These are phyloP conservation scores for Odontamblyopus rebecca DNA, from an alignment of 2,797 vertebrate species.

Conservation along the genomic window DNA sequence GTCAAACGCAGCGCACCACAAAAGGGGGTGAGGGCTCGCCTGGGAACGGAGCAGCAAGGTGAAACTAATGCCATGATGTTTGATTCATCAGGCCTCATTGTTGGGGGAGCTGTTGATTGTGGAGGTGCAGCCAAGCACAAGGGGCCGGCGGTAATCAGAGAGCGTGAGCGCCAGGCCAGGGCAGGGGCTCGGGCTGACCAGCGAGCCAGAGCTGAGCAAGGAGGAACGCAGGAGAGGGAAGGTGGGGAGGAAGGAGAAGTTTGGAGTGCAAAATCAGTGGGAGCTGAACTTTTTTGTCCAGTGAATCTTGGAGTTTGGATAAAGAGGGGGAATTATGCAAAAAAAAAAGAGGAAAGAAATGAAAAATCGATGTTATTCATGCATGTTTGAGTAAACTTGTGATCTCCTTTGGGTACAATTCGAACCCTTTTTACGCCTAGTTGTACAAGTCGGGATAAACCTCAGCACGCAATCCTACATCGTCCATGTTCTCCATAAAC, in stretches of 20 bases:
- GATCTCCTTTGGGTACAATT: too few relatives aligned
- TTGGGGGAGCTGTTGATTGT: conserved; percentile 95
- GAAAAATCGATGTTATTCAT: too few relatives aligned
- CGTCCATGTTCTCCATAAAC: too few relatives aligned
- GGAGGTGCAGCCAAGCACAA: conserved; percentile 98
- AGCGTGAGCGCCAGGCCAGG: conserved; percentile 85
- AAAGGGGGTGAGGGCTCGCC: conserved; percentile 73
- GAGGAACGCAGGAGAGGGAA: conserved; percentile 19
- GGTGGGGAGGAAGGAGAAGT: background rate
- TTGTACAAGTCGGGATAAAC: too few relatives aligned
- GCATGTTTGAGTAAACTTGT: too few relatives aligned
- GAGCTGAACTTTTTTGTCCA: background rate
- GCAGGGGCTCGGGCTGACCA: conserved; percentile 64
- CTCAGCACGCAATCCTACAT: too few relatives aligned
- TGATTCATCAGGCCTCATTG: conserved; percentile 99
- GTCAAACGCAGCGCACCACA: conserved; percentile 92
- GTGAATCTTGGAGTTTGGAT: background rate
- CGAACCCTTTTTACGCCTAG: too few relatives aligned
- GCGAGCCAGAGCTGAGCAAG: conserved; percentile 5
- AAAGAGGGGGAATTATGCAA: too few relatives aligned
- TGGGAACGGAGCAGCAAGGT: conserved; percentile 99
- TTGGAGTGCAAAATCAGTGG: conserved; percentile 25
- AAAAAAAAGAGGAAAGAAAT: too few relatives aligned
- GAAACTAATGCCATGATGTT: conserved; percentile 99
- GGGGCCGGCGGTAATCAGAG: conserved; percentile 93